phyloP scores from a whole-genome alignment of 37 sponge, comb jelly and placozoan genomes.

The Cladorhizidae sp. region DNA sequence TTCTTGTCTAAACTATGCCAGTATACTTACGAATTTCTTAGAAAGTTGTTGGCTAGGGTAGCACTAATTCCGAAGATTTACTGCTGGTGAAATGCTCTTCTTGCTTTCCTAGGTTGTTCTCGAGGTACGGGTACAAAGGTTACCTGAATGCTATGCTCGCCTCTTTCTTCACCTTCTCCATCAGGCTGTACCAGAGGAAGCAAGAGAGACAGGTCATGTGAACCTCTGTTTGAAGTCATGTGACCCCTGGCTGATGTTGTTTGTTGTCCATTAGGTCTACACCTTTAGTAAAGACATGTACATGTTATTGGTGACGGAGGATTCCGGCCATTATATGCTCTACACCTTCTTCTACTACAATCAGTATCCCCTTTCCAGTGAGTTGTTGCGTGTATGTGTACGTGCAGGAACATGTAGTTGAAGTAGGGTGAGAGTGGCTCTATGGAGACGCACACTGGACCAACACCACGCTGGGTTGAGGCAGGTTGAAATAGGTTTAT shows the following conservation, averaged over 20 bases:
- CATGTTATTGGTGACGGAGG: conserved; percentile 23
- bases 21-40: too few relatives aligned
- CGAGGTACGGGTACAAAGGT: neutral
- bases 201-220: conserved; percentile 11
- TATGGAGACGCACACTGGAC: too few relatives aligned
- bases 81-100: too few relatives aligned
- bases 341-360: conserved; percentile 62
- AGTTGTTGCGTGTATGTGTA: too few relatives aligned
- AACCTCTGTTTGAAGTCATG: neutral
- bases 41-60: too few relatives aligned
- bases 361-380: conserved; percentile 30
- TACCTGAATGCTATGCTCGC: conserved; percentile 43
- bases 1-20: too few relatives aligned
- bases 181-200: conserved; percentile 52
- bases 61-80: too few relatives aligned
- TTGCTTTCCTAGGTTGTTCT: conserved; percentile 3
- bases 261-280: conserved; percentile 25
- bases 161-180: conserved; percentile 34
- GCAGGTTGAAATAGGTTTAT: too few relatives aligned
- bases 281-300: conserved; percentile 47
- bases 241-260: neutral
- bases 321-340: conserved; percentile 74
- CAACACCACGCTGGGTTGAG: too few relatives aligned
- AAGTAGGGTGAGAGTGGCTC: too few relatives aligned
- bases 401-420: too few relatives aligned